Conservation (phyloP, 2,797 vertebrate genomes). For the Alca torda region DNA sequence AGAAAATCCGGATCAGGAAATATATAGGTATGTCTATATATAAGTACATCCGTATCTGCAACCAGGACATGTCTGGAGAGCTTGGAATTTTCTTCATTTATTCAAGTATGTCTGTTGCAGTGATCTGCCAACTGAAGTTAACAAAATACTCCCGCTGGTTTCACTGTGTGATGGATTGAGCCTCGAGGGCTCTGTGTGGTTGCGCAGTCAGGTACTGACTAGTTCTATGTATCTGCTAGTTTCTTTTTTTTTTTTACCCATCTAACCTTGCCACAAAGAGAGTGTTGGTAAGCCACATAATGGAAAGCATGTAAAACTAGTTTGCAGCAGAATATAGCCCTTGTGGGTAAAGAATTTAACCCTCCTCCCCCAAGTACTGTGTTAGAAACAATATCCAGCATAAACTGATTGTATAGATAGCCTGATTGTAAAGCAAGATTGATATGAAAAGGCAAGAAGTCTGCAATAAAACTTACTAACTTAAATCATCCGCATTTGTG, state of each 20-base stretch:
- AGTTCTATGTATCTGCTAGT: not conserved
- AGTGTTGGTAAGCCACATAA: slow-evolving; percentile 46
- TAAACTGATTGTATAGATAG: slow-evolving; percentile 74
- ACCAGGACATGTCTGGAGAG: not conserved
- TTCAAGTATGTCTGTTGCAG: not conserved
- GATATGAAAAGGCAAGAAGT: slow-evolving; percentile 78
- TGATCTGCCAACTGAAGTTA: not conserved
- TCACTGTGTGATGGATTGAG: slow-evolving; percentile 13
- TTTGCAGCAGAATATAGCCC: slow-evolving; percentile 68
- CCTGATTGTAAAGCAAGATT: slow-evolving; percentile 80
- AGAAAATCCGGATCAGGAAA: not conserved
- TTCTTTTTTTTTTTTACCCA: not conserved
- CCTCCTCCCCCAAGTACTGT: slow-evolving; percentile 43
- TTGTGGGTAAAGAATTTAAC: slow-evolving; percentile 67
- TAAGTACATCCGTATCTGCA: not conserved
- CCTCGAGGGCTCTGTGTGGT: not conserved
- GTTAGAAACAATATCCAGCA: slow-evolving; percentile 65
- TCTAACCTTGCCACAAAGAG: slow-evolving; percentile 6
- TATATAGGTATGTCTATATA: not conserved
- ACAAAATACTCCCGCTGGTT: slow-evolving; percentile 38
- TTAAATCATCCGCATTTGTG: slow-evolving; percentile 82
- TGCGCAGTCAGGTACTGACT: not conserved
- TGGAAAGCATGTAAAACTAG: slow-evolving; percentile 55
- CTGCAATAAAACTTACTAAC: slow-evolving; percentile 78
- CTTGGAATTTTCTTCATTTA: not conserved